These are phyloP conservation scores for Phenacoccus solenopsis DNA, from an alignment of 1,140 invertebrate species.

Conservation along the genomic window DNA sequence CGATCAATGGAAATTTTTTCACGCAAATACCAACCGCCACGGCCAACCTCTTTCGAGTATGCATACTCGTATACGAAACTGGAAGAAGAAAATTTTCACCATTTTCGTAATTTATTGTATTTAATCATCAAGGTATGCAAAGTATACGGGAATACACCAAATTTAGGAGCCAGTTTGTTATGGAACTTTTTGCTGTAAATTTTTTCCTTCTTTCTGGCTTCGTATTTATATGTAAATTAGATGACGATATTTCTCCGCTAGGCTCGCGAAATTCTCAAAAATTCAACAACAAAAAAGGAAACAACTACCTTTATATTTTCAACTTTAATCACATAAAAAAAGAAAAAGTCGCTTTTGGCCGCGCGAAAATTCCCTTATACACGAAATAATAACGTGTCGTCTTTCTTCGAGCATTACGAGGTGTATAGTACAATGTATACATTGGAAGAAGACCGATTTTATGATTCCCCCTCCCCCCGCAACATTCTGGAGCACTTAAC, in stretches of 20 bases:
- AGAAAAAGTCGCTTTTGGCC: no score
- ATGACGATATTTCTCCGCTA: slow-evolving; percentile 1
- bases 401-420: no score
- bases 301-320: neutral
- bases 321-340: neutral
- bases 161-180: neutral
- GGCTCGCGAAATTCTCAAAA: neutral
- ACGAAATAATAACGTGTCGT: no score
- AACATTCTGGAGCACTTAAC: no score
- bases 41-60: no score
- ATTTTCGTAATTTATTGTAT: neutral
- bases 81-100: neutral
- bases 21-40: no score
- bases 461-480: no score
- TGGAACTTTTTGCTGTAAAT: neutral
- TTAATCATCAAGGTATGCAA: neutral
- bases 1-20: no score
- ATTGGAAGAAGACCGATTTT: no score
- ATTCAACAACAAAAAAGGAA: neutral
- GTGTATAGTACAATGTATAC: no score
- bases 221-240: slow-evolving; percentile 3
- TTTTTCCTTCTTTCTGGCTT: neutral
- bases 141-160: neutral
- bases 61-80: no score
- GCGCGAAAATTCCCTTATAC: no score